These are phyloP conservation scores for Lutjanus campechanus DNA, from an alignment of 2,797 vertebrate genomes.

Conservation along the genomic window DNA sequence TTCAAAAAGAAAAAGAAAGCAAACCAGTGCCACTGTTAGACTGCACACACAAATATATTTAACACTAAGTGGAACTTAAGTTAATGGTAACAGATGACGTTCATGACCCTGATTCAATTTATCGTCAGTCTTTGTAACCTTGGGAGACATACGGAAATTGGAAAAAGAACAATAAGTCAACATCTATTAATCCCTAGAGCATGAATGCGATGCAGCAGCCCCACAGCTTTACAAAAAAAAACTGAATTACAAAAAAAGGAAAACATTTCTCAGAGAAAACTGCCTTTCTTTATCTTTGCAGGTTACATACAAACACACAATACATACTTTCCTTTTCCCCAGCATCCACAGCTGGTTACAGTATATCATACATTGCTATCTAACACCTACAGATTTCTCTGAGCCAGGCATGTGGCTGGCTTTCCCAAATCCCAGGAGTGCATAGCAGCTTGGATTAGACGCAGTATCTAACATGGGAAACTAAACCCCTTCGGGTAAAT, in stretches of 20 bases:
- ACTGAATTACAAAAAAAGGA: constrained; percentile 7
- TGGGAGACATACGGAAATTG: constrained; percentile 12
- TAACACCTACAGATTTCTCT: constrained; percentile 11
- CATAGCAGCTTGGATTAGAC: constrained; percentile 38
- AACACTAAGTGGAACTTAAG: neutral
- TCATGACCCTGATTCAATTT: constrained; percentile 19
- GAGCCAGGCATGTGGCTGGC: constrained; percentile 20
- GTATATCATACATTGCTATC: constrained; percentile 12
- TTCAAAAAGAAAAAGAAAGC: neutral
- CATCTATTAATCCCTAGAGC: constrained; percentile 27
- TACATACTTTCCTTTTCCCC: constrained; percentile 8
- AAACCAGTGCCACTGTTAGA: neutral
- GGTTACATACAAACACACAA: constrained; percentile 12
- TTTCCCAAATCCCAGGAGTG: constrained; percentile 41
- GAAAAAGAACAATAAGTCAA: constrained; percentile 30
- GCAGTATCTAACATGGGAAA: constrained; percentile 28
- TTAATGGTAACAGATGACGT: constrained; percentile 27
- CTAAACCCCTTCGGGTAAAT: constrained; percentile 49
- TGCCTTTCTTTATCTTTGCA: constrained; percentile 18
- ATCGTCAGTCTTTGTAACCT: constrained; percentile 7
- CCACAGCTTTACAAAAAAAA: constrained; percentile 5
- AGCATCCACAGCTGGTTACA: neutral
- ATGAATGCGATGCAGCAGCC: constrained; percentile 3
- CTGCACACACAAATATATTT: constrained; percentile 1
- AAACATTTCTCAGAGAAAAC: neutral